Base-by-base conservation (phyloP, 2,113 vertebrate species). In the Sinocyclocheilus grahami region DNA sequence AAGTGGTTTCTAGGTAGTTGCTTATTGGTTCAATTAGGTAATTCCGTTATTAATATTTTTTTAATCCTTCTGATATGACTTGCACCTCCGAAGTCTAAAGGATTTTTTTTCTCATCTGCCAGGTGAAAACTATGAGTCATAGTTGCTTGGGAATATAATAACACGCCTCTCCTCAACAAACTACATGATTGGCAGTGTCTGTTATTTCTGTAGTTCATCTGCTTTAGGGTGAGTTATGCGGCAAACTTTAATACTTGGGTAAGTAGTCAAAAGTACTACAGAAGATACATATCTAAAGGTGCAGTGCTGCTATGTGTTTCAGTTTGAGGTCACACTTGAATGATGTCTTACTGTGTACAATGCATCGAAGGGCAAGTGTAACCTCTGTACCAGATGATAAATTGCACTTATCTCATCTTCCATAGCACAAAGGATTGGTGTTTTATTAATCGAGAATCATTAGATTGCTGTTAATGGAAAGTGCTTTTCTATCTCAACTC, bases 371-470 rank as follows among this genome's bases (percentile, higher is more conserved):
- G 74, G 77, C 27, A 85, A 82, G 85, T 60, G 72, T 67, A 78
- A 82, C 69, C 42, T 67, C 74, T 46, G 46, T 81, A 75, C 79
- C 67, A 27, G 75, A 51, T 24, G 79, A 87, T 78, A 78, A 87
- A 87, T 71, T 55, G 78, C 7, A 37, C 65, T 75, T 33, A 53
- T 63, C 81, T 84, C 71, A 67, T 86, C 79, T 65, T 78, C 81
- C 83, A 81, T 84, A 83, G 65, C 51, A 65, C 80, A 69, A 67
- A 62, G 83, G 62, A 78, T 67, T 71, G 77, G 88, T 82, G 80
- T 87, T 83, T 89, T 87, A 90, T 90, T 89, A 90, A 89, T 86
- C 88, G 85, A 85, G 88, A 78, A 87, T 86, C 90, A 91, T 91
- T 90, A 87, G 86, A 84, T 83, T 27, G 65, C 86, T 77, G 86